Evolutionary conservation across 1,140 invertebrate species (phyloP).

Genomic region (Tetramorium parvispinum): DNA sequence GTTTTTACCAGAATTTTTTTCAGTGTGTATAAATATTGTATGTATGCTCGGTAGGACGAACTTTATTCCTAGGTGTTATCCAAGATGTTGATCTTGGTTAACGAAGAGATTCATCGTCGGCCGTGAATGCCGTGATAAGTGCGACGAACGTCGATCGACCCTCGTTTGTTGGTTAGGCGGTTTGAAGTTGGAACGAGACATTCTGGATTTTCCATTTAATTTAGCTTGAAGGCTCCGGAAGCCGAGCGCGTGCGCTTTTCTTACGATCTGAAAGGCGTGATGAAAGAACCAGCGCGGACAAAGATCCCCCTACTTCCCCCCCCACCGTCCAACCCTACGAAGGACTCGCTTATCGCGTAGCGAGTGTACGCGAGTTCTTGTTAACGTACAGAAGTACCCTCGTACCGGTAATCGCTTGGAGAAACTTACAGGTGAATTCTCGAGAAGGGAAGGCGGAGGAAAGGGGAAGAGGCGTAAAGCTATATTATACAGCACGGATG

Average conservation of each 20-base stretch:
- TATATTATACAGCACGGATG: not conserved
- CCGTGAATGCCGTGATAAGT: not conserved
- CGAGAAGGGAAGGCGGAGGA: not conserved
- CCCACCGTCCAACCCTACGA: too few relatives aligned
- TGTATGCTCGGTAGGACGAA: not conserved
- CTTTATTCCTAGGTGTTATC: not conserved
- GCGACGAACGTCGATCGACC: too few relatives aligned
- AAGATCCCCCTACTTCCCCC: not conserved
- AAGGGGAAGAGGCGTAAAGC: not conserved
- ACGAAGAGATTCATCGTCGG: not conserved
- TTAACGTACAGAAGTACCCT: conserved; percentile 19
- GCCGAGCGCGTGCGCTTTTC: not conserved
- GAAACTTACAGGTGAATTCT: conserved; percentile 56
- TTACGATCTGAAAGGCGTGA: conserved; percentile 4
- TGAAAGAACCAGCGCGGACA: conserved; percentile 28
- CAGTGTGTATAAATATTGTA: too few relatives aligned
- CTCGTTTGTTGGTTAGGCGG: not conserved
- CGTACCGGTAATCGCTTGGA: conserved; percentile 55
- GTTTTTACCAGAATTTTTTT: too few relatives aligned
- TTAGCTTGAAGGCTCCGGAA: conserved; percentile 24
- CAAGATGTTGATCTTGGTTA: not conserved
- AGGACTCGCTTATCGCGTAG: conserved; percentile 21
- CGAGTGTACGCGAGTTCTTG: not conserved
- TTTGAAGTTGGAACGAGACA: not conserved
- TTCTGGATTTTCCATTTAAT: conserved; percentile 32